Base-by-base conservation (phyloP, 1,140 invertebrate genomes). In the Vanessa tameamea region DNA sequence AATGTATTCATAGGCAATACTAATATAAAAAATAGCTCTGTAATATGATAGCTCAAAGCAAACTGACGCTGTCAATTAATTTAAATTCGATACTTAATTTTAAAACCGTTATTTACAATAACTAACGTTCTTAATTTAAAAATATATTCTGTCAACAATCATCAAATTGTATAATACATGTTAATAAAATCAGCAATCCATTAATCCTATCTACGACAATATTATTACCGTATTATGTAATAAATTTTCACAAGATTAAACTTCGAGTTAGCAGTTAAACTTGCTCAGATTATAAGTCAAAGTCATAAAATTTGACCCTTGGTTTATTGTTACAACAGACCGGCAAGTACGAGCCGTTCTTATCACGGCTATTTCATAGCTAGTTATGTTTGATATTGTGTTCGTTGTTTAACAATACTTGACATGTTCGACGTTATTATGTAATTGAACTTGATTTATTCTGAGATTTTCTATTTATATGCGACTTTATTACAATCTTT, bases 201-300 rank as follows among this genome's bases (percentile, higher is more conserved):
- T 66, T 50, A 51, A 66, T 51, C 9, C 9, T 43, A 66, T 66
- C 26, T n/a, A 2, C 47, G 8, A 65, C n/a, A 14, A 50, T 26
- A 26, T 51, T 50, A 50, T 3, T 51, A 66, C 26, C 26, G 26
- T 31, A 31, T 53, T n/a, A 66, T 8, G 64, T n/a, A 4, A 66
- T 66, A 48, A 48, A 4, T 13, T 53, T 3, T 14, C 48, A 23
- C 9, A 50, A 53, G 65, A 67, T 67, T 37, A 67, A 66, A 51
- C 48, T 47, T 23, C 64, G 48, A 65, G 43, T 26, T 7, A 51
- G 64, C 64, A 51, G 50, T 66, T 31, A 51, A n/a, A 66, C 20
- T 23, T 37, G 31, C 50, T 66, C 48, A 67, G 47, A 3, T 53
- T 67, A 50, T 23, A 55, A 31, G 50, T 43, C 65, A 67, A 67